Base-by-base conservation (phyloP, 2,888 invertebrate species). In the Timandra comae region DNA sequence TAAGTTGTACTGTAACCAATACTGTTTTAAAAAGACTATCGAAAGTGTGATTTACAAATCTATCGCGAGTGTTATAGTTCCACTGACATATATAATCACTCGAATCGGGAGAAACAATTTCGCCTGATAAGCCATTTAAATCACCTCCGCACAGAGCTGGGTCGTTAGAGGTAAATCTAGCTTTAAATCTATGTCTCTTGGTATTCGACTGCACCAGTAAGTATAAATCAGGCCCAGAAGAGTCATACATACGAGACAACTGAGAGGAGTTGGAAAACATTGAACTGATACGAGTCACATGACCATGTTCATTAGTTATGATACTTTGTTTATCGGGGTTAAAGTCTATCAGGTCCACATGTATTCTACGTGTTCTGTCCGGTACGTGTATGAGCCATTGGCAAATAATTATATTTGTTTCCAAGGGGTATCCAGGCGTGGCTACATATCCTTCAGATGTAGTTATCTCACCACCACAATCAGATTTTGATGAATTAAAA, bases 121-220 rank as follows among this genome's bases (percentile, higher is more conserved):
- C 52, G 8, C 78, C 77, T 34, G 33, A 56, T 5, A 47, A 31
- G 2, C 66, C 74, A 16, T 34, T 52, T 13, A 84, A 41, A 16
- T 55, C 45, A 32, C 74, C 81, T 2, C 85, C 85, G 42, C 85
- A 85, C 22, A 80, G 31, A 4, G 69, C 60, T 36, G 86, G 81
- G 49, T 91, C 87, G 30, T 88, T 73, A 1, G 93, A 91, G 7
- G 79, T 84, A 63, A 90, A 97, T 29, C 75, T 87, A 0, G 92
- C 88, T 70, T 90, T 90, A 60, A 96, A 93, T 8, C 94, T 93
- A 36, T 91, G 87, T 38, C n/a, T n/a, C n/a, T n/a, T n/a, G n/a
- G n/a, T n/a, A n/a, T n/a, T n/a, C n/a, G n/a, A n/a, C n/a, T 88
- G 88, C 49, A 91, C 89, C 38, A 81, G 80, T 7, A 96, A n/a